Evolutionary conservation across 1,140 invertebrate species (phyloP), one percentile per base, ranked within the genome.

Genomic region (Drosophila nasuta): DNA sequence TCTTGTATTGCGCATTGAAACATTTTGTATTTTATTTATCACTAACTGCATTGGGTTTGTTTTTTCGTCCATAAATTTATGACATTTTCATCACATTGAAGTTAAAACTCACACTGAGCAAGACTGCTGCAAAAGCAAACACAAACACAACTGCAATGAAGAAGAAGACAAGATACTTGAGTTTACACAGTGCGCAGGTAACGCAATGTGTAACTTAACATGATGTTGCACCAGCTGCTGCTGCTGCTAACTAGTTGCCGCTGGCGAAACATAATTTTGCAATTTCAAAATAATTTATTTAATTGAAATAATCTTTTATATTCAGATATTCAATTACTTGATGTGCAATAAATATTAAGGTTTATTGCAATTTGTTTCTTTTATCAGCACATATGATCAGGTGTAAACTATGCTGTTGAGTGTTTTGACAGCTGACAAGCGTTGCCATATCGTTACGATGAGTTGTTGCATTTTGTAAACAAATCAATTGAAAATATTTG

Each of bases 361-460:
- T 7, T 8, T 2, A 54, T 7, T 7, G 10, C 17, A 20, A 20
- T 57, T 20, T 20, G 3, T 20, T 43, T 2, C 20, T 15, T 11
- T 38, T 25, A 70, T 54, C 28, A 20, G 2, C 20, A 48, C 25
- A 66, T 15, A 28, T 43, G 38, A 8, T 11, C 1, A 3, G 5
- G 69, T 33, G 38, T 72, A 58, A 72, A 71, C 70, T 17, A n/a
- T 49, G 13, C 17, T 59, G 33, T 71, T 62, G 30, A 70, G 13
- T 54, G 28, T 75, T 73, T 77, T 83, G 81, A 72, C 77, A 73
- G 75, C 57, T 66, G 75, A 46, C 46, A 48, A 69, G 66, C 33
- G 74, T 67, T 65, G 68, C 62, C 67, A 56, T 13, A 52, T 11
- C 10, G 38, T 41, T 8, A 13, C n/a, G 30, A 30, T 6, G n/a